A percentile compares a stretch with the other conserved stretches of the same genome.
Evolutionary conservation across 2,888 invertebrate species (phyloP).

Genomic region (Macrosiphum euphorbiae): DNA sequence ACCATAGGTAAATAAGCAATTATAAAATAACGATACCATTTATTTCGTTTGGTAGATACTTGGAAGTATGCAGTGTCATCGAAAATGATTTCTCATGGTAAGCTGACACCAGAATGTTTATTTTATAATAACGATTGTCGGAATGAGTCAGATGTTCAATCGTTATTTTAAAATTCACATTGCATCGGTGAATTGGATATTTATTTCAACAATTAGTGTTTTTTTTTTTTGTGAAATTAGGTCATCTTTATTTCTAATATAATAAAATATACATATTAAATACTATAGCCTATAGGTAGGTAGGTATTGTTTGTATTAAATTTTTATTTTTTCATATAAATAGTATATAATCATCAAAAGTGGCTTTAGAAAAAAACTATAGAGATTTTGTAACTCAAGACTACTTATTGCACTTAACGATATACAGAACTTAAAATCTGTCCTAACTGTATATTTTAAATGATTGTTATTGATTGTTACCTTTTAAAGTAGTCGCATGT

Average conservation of each 20-base stretch:
- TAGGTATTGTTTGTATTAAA: too few species aligned
- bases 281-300: background rate
- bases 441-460: too few species aligned
- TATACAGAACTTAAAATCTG: too few species aligned
- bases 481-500: too few species aligned
- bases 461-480: too few species aligned
- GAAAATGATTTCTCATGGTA: background rate
- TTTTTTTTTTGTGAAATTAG: background rate
- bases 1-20: too few species aligned
- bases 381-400: too few species aligned
- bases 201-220: background rate
- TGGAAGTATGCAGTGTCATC: background rate
- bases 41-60: background rate
- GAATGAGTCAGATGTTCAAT: background rate
- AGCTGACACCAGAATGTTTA: background rate
- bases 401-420: too few species aligned
- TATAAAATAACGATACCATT: background rate
- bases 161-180: background rate
- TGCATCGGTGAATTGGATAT: background rate
- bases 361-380: too few species aligned
- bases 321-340: too few species aligned
- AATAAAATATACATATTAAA: background rate
- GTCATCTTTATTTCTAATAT: background rate
- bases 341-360: background rate
- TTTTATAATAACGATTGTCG: slow-evolving; percentile 3